Percentiles rank a stretch among this genome's conserved stretches.
Conservation (phyloP, 2,797 vertebrate genomes). For the Sebastes cheni region DNA sequence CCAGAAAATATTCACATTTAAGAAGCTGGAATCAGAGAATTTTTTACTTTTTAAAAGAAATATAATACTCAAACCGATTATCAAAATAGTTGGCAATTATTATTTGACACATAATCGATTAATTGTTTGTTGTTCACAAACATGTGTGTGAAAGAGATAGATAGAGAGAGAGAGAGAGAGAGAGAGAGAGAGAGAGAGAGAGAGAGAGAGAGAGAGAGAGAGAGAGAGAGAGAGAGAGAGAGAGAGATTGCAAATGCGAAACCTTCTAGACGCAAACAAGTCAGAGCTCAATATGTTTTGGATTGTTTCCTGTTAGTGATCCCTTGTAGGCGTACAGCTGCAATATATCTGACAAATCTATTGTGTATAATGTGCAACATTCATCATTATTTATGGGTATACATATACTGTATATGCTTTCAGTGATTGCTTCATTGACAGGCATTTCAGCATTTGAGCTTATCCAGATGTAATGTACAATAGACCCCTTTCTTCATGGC, state of each 20-base stretch:
- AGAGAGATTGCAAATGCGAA: neutral
- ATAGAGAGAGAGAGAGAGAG: neutral
- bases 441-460: neutral
- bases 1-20: no score
- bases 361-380: neutral
- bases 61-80: no score
- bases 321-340: neutral
- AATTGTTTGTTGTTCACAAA: neutral
- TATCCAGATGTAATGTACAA: conserved; percentile 20
- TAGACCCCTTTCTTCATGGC: conserved; percentile 15
- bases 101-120: no score
- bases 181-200: neutral
- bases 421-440: conserved; percentile 26
- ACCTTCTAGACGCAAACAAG: no score
- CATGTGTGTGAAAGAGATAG: fast-evolving
- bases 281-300: neutral
- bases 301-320: neutral
- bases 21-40: no score
- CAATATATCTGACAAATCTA: neutral
- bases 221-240: neutral
- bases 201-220: neutral
- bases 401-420: neutral
- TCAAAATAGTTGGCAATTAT: no score
- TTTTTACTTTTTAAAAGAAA: no score
- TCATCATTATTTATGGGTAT: neutral